Percentiles rank a stretch among this genome's conserved stretches.
Conservation (phyloP, 92 coral and sea anemone species). For the Blastomussa wellsi region DNA sequence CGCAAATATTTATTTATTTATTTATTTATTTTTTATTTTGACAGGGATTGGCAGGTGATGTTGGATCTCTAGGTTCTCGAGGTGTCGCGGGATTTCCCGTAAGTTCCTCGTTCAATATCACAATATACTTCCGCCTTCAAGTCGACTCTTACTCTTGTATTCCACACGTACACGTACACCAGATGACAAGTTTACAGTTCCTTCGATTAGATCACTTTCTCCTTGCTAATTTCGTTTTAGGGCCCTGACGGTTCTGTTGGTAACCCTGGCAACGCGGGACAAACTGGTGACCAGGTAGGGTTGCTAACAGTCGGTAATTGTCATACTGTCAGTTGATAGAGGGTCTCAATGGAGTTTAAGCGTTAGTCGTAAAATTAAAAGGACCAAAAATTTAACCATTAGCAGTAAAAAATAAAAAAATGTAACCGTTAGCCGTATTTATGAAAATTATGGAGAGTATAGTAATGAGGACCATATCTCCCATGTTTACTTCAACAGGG, state of each 20-base stretch:
- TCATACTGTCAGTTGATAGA: neutral
- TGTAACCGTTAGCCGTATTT: no score
- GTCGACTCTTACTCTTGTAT: no score
- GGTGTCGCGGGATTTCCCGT: constrained; percentile 57
- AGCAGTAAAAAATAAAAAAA: no score
- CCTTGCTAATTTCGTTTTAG: constrained; percentile 3
- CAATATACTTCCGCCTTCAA: no score
- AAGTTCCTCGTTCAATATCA: constrained; percentile 7
- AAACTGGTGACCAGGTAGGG: constrained; percentile 52
- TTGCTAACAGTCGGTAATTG: neutral
- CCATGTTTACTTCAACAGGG: constrained; percentile 49
- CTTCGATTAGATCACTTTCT: neutral
- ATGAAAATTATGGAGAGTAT: neutral
- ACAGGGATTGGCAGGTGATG: constrained; percentile 52
- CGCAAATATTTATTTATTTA: neutral
- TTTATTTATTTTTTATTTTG: neutral
- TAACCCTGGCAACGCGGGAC: constrained; percentile 52
- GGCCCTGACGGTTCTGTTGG: constrained; percentile 60
- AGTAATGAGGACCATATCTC: neutral
- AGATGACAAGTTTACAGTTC: neutral
- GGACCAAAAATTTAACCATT: no score
- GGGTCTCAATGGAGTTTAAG: no score
- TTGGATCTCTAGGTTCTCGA: constrained; percentile 43
- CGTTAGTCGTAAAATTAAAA: no score
- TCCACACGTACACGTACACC: neutral